Evolutionary conservation across 1,140 invertebrate species (phyloP).

Genomic region (Ceratina japonica): DNA sequence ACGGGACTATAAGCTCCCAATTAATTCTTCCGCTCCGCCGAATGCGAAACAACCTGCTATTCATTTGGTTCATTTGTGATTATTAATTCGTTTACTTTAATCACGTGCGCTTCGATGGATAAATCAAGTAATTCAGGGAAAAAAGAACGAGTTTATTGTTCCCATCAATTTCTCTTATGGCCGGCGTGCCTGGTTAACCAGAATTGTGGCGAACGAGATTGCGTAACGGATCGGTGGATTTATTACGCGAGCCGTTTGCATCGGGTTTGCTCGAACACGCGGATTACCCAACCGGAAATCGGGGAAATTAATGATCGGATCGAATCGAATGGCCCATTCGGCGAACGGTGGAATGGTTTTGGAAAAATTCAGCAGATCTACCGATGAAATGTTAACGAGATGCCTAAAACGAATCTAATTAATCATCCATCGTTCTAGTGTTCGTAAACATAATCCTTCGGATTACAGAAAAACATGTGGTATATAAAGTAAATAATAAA

Average conservation of each 20-base stretch:
- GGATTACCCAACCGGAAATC: constrained; percentile 46
- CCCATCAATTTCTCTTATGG: too few species aligned
- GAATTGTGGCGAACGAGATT: not conserved
- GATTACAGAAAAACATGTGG: too few species aligned
- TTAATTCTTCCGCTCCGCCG: not conserved
- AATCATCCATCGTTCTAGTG: constrained; percentile 25
- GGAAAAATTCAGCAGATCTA: constrained; percentile 18
- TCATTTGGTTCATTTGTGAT: too few species aligned
- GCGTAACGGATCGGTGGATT: constrained; percentile 22
- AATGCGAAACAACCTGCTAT: not conserved
- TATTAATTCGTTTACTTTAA: too few species aligned
- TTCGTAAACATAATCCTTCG: too few species aligned
- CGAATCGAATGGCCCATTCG: not conserved
- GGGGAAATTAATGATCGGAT: constrained; percentile 34
- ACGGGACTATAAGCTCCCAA: constrained; percentile 17
- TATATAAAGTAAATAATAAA: too few species aligned
- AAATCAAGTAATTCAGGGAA: too few species aligned
- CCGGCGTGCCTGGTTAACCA: not conserved
- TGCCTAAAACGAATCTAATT: constrained; percentile 24
- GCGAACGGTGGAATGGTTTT: not conserved
- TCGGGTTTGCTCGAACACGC: not conserved
- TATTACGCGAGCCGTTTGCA: constrained; percentile 22
- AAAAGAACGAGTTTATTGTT: too few species aligned
- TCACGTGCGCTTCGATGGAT: too few species aligned
- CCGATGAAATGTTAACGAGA: constrained; percentile 38